Conservation (phyloP, 2,113 vertebrate species). For the Dasyornis broadbenti region DNA sequence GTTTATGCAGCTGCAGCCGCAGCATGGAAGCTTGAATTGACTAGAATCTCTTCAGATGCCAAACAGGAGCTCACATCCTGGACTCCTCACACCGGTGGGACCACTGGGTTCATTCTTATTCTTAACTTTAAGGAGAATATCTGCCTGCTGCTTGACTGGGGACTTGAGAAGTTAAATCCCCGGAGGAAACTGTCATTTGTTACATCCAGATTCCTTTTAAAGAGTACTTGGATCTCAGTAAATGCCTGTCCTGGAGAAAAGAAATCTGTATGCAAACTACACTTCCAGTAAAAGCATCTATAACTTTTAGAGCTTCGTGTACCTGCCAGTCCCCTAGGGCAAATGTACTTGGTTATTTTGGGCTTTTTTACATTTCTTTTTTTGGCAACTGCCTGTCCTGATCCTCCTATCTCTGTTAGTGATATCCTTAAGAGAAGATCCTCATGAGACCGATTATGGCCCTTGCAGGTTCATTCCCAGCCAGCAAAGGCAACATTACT, state of each 20-base stretch:
- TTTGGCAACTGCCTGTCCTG: neutral
- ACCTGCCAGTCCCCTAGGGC: neutral
- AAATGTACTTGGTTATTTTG: neutral
- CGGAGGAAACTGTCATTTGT: neutral
- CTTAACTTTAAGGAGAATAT: neutral
- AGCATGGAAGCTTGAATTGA: neutral
- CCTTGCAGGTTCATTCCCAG: neutral
- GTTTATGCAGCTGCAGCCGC: neutral
- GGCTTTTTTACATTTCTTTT: neutral
- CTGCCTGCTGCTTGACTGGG: neutral
- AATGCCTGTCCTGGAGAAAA: constrained; percentile 9
- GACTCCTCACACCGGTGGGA: neutral
- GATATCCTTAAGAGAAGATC: neutral
- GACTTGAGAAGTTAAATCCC: neutral
- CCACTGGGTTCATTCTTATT: neutral
- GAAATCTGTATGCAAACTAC: neutral
- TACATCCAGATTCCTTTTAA: neutral
- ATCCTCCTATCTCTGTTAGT: neutral
- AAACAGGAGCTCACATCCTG: neutral
- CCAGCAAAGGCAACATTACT: neutral
- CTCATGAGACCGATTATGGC: neutral
- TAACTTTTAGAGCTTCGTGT: constrained; percentile 6
- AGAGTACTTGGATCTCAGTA: neutral
- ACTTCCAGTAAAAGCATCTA: neutral
- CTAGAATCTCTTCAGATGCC: neutral